phyloP scores from a whole-genome alignment of 2,797 vertebrate species.

The Phylloscopus collybita region DNA sequence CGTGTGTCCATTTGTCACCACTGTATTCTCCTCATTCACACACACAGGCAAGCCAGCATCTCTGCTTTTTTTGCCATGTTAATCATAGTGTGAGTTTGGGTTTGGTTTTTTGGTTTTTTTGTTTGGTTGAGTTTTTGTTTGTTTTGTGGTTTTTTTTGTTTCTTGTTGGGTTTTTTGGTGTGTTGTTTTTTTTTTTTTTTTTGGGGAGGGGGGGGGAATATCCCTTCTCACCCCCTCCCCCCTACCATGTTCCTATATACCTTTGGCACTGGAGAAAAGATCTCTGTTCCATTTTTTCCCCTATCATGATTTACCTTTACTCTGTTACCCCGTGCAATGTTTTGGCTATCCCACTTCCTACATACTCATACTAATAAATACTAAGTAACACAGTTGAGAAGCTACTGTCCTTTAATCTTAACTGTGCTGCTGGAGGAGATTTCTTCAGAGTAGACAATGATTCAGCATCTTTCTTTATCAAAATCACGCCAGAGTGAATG shows the following conservation, averaged over 20 bases:
- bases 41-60: background rate
- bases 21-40: background rate
- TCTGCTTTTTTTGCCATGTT: background rate
- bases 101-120: no score
- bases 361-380: background rate
- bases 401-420: background rate
- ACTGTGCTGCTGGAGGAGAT: background rate
- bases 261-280: background rate
- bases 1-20: background rate
- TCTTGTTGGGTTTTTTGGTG: background rate
- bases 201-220: rapidly evolving
- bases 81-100: background rate
- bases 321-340: background rate
- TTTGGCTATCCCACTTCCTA: background rate
- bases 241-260: background rate
- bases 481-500: background rate
- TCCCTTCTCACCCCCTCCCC: background rate
- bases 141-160: no score
- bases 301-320: background rate
- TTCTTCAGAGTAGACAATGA: background rate
- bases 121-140: background rate
- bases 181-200: no score
- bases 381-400: background rate
- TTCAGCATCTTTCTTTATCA: background rate
- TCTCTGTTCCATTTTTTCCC: background rate